phyloP scores from a whole-genome alignment of 2,797 vertebrate species.

The Atherinosoma microstoma region DNA sequence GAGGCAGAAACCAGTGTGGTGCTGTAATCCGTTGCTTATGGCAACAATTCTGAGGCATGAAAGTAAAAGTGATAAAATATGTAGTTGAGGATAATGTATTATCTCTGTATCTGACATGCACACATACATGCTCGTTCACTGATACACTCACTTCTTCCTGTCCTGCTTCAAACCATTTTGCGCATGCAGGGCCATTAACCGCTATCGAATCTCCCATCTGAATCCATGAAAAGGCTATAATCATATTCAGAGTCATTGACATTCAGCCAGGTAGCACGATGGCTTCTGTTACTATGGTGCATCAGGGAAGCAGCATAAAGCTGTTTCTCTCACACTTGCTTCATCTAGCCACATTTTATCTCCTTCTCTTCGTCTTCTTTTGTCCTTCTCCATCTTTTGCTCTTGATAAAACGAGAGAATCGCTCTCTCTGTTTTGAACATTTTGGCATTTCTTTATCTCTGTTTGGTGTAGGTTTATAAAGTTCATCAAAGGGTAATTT shows the following conservation, averaged over 20 bases:
- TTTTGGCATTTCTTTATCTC: conserved; percentile 14
- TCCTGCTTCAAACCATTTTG: conserved; percentile 46
- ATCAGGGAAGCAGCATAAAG: conserved; percentile 28
- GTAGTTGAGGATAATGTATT: too few species aligned
- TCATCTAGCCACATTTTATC: conserved; percentile 33
- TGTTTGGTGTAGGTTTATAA: conserved; percentile 37
- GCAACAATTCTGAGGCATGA: too few species aligned
- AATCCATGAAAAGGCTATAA: conserved; percentile 72
- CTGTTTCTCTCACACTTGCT: conserved; percentile 36
- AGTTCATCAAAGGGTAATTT: conserved; percentile 53
- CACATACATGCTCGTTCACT: too few species aligned
- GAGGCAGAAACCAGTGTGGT: too few species aligned
- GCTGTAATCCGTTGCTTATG: too few species aligned
- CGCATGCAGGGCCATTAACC: conserved; percentile 60
- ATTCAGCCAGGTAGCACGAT: conserved; percentile 57
- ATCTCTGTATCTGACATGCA: too few species aligned
- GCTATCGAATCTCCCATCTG: conserved; percentile 65
- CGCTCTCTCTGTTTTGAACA: conserved; percentile 16
- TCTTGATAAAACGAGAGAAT: conserved; percentile 12
- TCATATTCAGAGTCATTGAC: conserved; percentile 72
- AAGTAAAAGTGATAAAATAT: too few species aligned
- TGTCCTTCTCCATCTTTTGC: background rate
- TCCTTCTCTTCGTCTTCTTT: conserved; percentile 1
- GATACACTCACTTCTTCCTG: conserved; percentile 4
- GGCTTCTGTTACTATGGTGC: conserved; percentile 52